A percentile compares a stretch with the other conserved stretches of the same genome.
Evolutionary conservation across 35 echinoderm and acorn worm species (phyloP).

Genomic region (Diadema setosum): DNA sequence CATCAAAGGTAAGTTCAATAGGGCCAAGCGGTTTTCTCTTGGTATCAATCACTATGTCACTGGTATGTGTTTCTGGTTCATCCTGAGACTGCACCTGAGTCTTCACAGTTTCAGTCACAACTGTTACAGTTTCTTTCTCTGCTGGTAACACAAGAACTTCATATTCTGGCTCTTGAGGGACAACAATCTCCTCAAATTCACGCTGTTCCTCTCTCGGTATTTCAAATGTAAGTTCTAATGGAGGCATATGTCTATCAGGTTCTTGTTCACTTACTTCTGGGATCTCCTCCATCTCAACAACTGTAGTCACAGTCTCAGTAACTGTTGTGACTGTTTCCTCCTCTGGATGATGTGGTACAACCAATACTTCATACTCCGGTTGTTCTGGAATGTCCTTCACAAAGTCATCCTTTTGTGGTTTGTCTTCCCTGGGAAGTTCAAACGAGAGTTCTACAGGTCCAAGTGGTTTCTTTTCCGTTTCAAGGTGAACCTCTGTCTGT

Average conservation of each 20-base stretch:
- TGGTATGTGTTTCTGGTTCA: constrained; percentile 3
- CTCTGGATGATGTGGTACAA: neutral
- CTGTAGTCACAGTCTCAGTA: constrained; percentile 30
- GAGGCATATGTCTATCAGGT: constrained; percentile 18
- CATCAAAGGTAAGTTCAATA: constrained; percentile 57
- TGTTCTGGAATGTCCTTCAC: constrained; percentile 18
- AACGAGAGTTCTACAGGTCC: constrained; percentile 51
- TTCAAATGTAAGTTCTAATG: constrained; percentile 58
- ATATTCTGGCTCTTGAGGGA: neutral
- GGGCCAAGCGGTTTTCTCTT: constrained; percentile 28
- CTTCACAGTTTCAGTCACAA: constrained; percentile 25
- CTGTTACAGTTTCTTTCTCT: constrained; percentile 8
- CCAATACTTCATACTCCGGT: constrained; percentile 38
- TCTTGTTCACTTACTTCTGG: constrained; percentile 25
- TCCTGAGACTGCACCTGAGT: constrained; percentile 40
- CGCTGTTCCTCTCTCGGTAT: constrained; percentile 22
- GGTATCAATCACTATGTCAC: neutral
- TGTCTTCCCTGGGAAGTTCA: constrained; percentile 38
- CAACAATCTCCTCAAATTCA: constrained; percentile 49
- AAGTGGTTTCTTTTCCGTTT: constrained; percentile 42
- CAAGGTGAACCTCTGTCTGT: constrained; percentile 39
- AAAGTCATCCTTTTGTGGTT: constrained; percentile 26
- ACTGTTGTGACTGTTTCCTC: constrained; percentile 6
- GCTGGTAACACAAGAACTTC: neutral
- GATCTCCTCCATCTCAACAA: constrained; percentile 30